Evolutionary conservation across 2,113 vertebrate genomes (phyloP), one percentile per base, ranked within the genome.

Genomic region (Henicopernis longicauda): DNA sequence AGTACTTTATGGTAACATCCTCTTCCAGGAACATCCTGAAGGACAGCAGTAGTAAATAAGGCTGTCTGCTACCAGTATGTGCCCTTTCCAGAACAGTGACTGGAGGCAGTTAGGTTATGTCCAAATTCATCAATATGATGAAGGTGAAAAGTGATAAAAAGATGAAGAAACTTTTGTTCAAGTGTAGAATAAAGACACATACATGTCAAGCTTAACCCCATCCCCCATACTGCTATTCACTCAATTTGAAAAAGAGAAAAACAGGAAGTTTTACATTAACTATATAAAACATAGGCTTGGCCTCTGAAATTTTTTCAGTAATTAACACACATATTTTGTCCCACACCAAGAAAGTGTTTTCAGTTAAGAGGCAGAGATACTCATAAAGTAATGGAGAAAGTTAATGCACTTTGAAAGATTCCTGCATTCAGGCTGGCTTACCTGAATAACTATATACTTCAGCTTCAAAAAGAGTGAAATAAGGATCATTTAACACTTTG

Each of bases 81-180:
- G 81, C 94, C 93, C 93, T 91, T 92, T 91, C 81, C 66, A 88
- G 92, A 95, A 84, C 62, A 90, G 58, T 22, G 70, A 82, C 81
- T 73, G 87, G 95, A 97, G 89, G 96, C 94, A 97, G 93, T 94
- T 44, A 95, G 58, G 93, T 95, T 97, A 93, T 62, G 74, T 91
- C 93, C 94, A 90, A 77, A 91, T 89, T 97, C 97, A 97, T 96
- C 97, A 97, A 96, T 97, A 95, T 95, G 96, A 96, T 97, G 96
- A 97, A 97, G 50, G 58, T 82, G 82, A 95, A 88, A 97, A 95
- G 69, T 44, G 86, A 91, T 55, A 89, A 91, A 90, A 89, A 82
- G 23, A 95, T 92, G 81, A 95, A 65, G 27, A 70, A 89, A 54
- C 78, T 85, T 87, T 20, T 93, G 73, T 72, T 67, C 54, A 93